These are phyloP conservation scores for Lepidocyrtoides sp. DNA, from an alignment of 2,888 invertebrate species.

Conservation along the genomic window DNA sequence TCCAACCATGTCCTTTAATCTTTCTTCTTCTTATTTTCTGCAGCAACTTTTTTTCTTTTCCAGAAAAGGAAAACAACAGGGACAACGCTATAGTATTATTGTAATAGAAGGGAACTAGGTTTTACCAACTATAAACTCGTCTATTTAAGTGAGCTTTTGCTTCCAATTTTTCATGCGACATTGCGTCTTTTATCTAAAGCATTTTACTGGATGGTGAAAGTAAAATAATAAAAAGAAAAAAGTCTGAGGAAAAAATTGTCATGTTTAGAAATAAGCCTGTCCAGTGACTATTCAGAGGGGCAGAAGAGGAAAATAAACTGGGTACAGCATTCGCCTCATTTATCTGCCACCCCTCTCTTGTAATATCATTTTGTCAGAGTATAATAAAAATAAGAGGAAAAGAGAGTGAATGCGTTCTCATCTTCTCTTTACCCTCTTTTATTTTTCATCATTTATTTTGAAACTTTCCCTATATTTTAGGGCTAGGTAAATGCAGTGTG, in stretches of 20 bases:
- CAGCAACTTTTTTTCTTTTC: constrained; percentile 22
- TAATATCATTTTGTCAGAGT: constrained; percentile 65
- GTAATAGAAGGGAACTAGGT: background rate
- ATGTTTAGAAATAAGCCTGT: constrained; percentile 35
- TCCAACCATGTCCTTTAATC: constrained; percentile 75
- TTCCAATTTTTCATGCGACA: constrained; percentile 75
- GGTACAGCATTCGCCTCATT: constrained; percentile 61
- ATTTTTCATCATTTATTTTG: background rate
- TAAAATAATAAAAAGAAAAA: constrained; percentile 49
- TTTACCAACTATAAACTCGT: constrained; percentile 49
- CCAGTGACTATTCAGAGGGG: background rate
- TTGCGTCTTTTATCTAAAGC: constrained; percentile 63
- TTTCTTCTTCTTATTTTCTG: constrained; percentile 23
- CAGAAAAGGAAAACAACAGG: constrained; percentile 23
- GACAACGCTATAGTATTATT: constrained; percentile 15
- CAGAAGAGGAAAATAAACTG: constrained; percentile 35
- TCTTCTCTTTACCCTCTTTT: constrained; percentile 12
- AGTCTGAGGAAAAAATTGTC: constrained; percentile 20
- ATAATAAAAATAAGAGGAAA: constrained; percentile 64
- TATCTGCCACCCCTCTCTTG: constrained; percentile 64
- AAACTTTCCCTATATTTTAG: background rate
- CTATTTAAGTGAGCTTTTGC: constrained; percentile 68
- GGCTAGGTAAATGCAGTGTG: background rate
- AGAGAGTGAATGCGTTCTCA: constrained; percentile 51
- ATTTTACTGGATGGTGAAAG: constrained; percentile 43